A percentile compares a stretch with the other conserved stretches of the same genome.
Evolutionary conservation across 1,140 invertebrate species (phyloP).

Genomic region (Berghia stephanieae): DNA sequence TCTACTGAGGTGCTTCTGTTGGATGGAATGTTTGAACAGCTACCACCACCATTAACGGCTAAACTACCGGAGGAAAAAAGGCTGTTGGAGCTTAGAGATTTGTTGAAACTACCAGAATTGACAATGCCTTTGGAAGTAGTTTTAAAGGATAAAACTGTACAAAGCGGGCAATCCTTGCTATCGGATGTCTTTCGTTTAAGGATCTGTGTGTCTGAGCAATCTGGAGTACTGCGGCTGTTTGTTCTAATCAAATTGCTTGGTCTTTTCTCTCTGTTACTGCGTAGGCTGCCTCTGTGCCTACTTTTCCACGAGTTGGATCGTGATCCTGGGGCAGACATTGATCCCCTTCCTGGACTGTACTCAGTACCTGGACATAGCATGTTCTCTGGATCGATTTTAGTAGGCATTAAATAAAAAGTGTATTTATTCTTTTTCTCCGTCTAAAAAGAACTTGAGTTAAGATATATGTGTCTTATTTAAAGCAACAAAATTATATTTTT

Average conservation of each 20-base stretch:
- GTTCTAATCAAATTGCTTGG: background rate
- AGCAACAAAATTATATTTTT: too few species aligned
- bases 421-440: too few species aligned
- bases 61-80: conserved; percentile 30
- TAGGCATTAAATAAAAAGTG: too few species aligned
- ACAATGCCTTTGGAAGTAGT: conserved; percentile 29
- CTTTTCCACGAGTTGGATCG: conserved; percentile 23
- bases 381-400: too few species aligned
- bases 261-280: conserved; percentile 11
- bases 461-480: too few species aligned
- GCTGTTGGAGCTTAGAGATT: conserved; percentile 30
- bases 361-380: too few species aligned
- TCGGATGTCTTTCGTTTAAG: background rate
- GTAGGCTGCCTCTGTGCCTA: conserved; percentile 17
- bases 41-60: background rate
- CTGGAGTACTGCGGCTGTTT: conserved; percentile 23
- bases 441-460: too few species aligned
- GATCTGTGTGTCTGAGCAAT: background rate
- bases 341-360: too few species aligned
- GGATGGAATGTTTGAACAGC: background rate
- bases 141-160: conserved; percentile 28
- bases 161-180: conserved; percentile 18
- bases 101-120: conserved; percentile 24
- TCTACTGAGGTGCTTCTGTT: conserved; percentile 19
- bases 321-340: conserved; percentile 16